Base-by-base conservation (phyloP, 2,888 invertebrate genomes). In the Ganaspis brasiliensis region DNA sequence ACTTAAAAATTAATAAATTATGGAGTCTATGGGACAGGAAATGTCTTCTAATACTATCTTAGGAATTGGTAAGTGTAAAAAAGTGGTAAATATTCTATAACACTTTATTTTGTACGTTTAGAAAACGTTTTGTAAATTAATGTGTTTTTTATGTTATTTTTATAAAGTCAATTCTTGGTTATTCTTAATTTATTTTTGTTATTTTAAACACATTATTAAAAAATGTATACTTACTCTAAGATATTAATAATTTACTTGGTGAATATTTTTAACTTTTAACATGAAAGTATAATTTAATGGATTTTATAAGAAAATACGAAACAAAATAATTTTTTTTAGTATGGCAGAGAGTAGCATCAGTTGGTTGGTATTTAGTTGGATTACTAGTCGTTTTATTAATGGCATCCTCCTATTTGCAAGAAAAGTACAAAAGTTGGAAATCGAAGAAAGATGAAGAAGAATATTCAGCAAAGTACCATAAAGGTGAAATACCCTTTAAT, bases 381-480 rank as follows among this genome's bases (percentile, higher is more conserved):
- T 70, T 85, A 14, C 40, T 63, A 16, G 70, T 91, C 55, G 78
- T 85, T 16, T 77, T 91, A 19, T 83, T 87, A 74, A 92, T 90
- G 73, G 79, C 89, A 16, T 91, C 88, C 75, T 89, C 89, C 19
- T 90, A 89, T 78, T 81, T 92, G n/a, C 80, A 85, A 67, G 87
- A 90, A 61, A 86, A 84, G 70, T 89, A 91, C 77, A 81, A 82
- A 14, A 86, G 72, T 1, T 92, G 92, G 89, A 89, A 84, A 72
- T 79, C 85, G 21, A 85, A 83, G 55, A 90, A 82, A 76, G 90
- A 89, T 10, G 91, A 92, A 37, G 81, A 84, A 26, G 90, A 92
- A 78, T 92, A 92, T 84, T 87, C 88, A 24, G 92, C 91, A 26
- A 92, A 92, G 81, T 92, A 92, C 84, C 92, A 92, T 77, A 93